Base-by-base conservation (phyloP, 92 coral and sea anemone species). In the Palythoa grandiflora region DNA sequence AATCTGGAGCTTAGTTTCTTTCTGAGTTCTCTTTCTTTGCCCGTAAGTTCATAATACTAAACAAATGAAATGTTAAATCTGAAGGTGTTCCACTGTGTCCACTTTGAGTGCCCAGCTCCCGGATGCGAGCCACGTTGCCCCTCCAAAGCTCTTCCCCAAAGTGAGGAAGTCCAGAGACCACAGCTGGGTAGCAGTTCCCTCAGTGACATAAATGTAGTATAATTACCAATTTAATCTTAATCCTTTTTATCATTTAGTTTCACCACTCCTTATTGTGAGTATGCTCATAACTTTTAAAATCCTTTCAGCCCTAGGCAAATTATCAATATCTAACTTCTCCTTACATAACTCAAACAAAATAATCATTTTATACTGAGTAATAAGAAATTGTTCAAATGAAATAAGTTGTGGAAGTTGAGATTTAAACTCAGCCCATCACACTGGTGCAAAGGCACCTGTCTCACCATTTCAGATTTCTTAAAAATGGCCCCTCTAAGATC, bases 21-120 rank as follows among this genome's bases (percentile, higher is more conserved):
- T 53, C 13, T 53, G 9, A 53, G 14, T 11, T 53, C 14, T 9
- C 7, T 15, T 2, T 51, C 11, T 51, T 6, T 51, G 55, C 6
- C 0, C 1, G 11, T 6, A 51, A 11, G 2, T 13, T 59, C n/a
- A 59, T 13, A 1, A 6, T 35, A 4, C 75, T 70, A 9, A 37
- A 9, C 9, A 35, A 28, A 28, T 1, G 35, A 19, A 28, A 35
- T 15, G 1, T 10, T 16, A 16, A 2, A 36, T 79, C 50, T 61
- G 28, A 71, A 96, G 99, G 99, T 96, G 71, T 96, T 96, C 66
- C 99, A 96, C 80, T 96, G 99, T 79, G 99, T 96, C 47, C 99
- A 96, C 85, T 96, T 96, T 57, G 99, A 96, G 88, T 96, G 99
- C 38, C 98, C 99, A 28, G 93, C 91, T 12, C 81, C 63, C 50